Conservation (phyloP, 1,140 invertebrate genomes). For the Drosophila punjabiensis region DNA sequence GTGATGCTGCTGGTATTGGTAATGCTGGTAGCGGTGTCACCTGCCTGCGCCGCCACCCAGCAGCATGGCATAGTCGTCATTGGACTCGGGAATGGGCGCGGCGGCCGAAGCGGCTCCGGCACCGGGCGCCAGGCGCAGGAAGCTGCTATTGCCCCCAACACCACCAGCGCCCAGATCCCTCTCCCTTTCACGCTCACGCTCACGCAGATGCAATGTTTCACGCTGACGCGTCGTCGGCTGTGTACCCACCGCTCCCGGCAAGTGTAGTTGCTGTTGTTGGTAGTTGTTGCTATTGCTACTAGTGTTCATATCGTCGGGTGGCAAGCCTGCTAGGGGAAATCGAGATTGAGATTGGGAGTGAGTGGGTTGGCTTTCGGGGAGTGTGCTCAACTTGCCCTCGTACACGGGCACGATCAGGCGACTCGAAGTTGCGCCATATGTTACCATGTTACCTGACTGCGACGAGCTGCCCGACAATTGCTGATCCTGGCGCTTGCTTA, state of each 20-base stretch:
- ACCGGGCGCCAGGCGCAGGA: conserved; percentile 55
- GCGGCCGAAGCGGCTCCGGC: conserved; percentile 54
- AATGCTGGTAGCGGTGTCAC: conserved; percentile 81
- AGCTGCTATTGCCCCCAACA: conserved; percentile 47
- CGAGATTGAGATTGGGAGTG: conserved; percentile 70
- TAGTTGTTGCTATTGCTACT: conserved; percentile 76
- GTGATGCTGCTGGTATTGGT: conserved; percentile 67
- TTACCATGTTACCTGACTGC: conserved; percentile 69
- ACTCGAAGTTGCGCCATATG: conserved; percentile 66
- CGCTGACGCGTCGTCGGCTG: conserved; percentile 60
- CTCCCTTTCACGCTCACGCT: conserved; percentile 35
- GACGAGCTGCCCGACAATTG: conserved; percentile 32
- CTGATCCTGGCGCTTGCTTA: conserved; percentile 71
- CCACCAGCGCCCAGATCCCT: conserved; percentile 62
- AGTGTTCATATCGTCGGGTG: conserved; percentile 44
- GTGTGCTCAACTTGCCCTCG: conserved; percentile 57
- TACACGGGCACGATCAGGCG: conserved; percentile 68
- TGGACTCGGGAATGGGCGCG: conserved; percentile 77
- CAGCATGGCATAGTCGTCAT: conserved; percentile 77
- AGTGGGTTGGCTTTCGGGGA: conserved; percentile 58
- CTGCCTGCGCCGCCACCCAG: conserved; percentile 71
- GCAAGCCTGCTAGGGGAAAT: conserved; percentile 77
- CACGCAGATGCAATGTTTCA: conserved; percentile 70
- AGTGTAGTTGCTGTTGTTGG: conserved; percentile 77
- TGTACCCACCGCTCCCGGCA: conserved; percentile 44